phyloP scores from a whole-genome alignment of 1,140 invertebrate genomes.

The Manduca sexta region DNA sequence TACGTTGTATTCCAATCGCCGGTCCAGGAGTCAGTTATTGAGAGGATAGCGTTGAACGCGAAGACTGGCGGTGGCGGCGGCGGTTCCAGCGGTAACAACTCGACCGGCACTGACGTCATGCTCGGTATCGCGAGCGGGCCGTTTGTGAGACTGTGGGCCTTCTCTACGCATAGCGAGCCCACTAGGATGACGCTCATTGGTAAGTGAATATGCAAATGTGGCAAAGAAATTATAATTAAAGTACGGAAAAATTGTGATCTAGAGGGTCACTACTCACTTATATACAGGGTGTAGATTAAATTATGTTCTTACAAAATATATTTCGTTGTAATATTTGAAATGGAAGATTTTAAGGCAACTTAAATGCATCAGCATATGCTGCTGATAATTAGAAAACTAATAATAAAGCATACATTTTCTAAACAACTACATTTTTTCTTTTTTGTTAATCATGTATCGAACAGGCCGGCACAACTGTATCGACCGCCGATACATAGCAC shows the following conservation, averaged over 20 bases:
- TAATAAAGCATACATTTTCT: neutral
- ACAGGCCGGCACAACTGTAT: too few relatives aligned
- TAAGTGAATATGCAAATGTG: too few relatives aligned
- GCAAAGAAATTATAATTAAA: too few relatives aligned
- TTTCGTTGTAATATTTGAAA: too few relatives aligned
- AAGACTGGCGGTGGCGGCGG: conserved; percentile 83
- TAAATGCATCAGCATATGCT: too few relatives aligned
- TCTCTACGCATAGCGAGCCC: conserved; percentile 76
- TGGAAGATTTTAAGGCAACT: too few relatives aligned
- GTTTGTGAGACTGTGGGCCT: conserved; percentile 91
- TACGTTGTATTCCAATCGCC: conserved; percentile 95
- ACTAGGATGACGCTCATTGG: conserved; percentile 63
- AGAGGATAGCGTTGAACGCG: conserved; percentile 94
- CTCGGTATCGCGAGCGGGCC: conserved; percentile 85
- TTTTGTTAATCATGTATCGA: too few relatives aligned
- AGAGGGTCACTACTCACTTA: too few relatives aligned
- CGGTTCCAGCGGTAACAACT: conserved; percentile 56
- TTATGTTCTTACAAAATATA: too few relatives aligned
- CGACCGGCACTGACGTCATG: conserved; percentile 63
- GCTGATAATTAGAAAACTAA: neutral
- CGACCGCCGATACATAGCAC: too few relatives aligned
- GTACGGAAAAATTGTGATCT: too few relatives aligned
- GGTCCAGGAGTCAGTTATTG: conserved; percentile 91
- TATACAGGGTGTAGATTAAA: too few relatives aligned
- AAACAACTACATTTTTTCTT: neutral